Base-by-base conservation (phyloP, 2,888 invertebrate genomes). In the Ptilodon capucinus region DNA sequence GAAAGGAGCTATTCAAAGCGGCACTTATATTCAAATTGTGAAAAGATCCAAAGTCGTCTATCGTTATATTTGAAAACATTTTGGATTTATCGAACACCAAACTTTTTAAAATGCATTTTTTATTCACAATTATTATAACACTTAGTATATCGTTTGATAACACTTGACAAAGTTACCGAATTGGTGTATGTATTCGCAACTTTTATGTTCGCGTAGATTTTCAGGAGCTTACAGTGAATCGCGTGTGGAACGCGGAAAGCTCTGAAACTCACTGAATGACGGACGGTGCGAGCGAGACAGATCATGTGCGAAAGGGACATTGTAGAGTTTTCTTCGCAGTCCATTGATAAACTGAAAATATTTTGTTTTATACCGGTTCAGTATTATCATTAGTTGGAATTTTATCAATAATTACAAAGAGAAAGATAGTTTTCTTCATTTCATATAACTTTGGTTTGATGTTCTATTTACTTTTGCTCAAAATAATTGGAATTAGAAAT, bases 1-100 rank as follows among this genome's bases (percentile, higher is more conserved):
- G 71, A n/a, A 81, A 67, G 6, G 73, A 69, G 0, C 58, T 73
- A 46, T 81, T 81, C 1, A 79, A 40, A 21, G 46, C 34, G 18
- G 34, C 42, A 40, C 46, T 67, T 18, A 68, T 52, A 47, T 65
- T 68, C 39, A 59, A 32, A 18, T 36, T 36, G 8, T 54, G 49
- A 4, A 68, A 14, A 28, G 54, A 25, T 3, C 42, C 48, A 45
- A 69, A 69, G 42, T 69, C 57, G 19, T 51, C 52, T 8, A 60
- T 49, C 32, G 50, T 55, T 21, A 63, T 52, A 40, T 66, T 68
- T 0, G 66, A 51, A 54, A 60, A 60, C 69, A 68, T 68, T 48
- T 51, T 65, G 45, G 34, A 50, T 51, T 18, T 38, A 47, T 39
- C 4, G 0, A 39, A 51, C 4, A 25, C 16, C 11, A 39, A 40